Conservation (phyloP, 2,888 invertebrate genomes). For the Penaeus monodon region DNA sequence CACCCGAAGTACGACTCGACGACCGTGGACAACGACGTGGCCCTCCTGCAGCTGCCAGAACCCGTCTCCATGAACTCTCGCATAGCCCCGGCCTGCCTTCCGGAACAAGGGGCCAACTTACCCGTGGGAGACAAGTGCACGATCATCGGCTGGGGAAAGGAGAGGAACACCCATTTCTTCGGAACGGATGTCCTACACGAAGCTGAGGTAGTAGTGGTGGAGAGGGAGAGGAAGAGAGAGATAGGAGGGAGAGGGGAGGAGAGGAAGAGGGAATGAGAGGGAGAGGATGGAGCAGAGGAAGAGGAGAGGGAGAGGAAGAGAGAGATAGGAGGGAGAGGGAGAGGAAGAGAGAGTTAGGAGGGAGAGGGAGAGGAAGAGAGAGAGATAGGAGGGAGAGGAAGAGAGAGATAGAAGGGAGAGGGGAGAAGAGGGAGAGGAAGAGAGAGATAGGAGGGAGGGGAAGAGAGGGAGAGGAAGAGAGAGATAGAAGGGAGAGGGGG, state of each 20-base stretch:
- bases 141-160: constrained; percentile 94
- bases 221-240: background rate
- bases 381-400: background rate
- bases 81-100: constrained; percentile 84
- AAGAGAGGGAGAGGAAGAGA: background rate
- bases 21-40: constrained; percentile 93
- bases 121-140: constrained; percentile 79
- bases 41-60: constrained; percentile 79
- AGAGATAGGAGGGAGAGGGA: background rate
- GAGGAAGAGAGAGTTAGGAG: too few relatives aligned
- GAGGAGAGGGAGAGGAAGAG: too few relatives aligned
- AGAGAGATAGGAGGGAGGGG: too few relatives aligned
- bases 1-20: constrained; percentile 89
- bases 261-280: too few relatives aligned
- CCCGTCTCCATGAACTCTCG: constrained; percentile 69
- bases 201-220: constrained; percentile 77
- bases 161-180: constrained; percentile 80
- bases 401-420: too few relatives aligned
- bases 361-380: background rate
- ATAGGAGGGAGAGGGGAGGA: background rate
- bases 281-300: too few relatives aligned
- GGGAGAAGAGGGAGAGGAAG: background rate
- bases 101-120: constrained; percentile 78
- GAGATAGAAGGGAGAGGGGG: background rate
- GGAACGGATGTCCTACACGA: constrained; percentile 89